These are phyloP conservation scores for Aphelinus certus DNA, from an alignment of 1,140 invertebrate genomes.

Conservation along the genomic window DNA sequence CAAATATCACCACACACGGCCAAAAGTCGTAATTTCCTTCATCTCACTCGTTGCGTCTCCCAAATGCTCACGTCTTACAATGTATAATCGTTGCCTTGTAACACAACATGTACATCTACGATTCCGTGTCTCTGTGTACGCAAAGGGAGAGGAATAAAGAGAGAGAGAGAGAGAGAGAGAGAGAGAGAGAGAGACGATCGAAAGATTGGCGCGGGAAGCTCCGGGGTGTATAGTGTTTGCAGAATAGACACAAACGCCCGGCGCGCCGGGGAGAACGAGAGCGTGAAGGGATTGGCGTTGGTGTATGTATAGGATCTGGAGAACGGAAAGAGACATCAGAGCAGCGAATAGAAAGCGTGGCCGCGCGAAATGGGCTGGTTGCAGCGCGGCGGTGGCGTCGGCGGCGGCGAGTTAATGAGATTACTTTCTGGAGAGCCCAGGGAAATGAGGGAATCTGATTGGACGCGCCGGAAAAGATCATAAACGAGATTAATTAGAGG, in stretches of 20 bases:
- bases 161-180: background rate
- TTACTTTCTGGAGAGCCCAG: constrained; percentile 53
- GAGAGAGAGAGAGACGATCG: background rate
- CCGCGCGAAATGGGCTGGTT: constrained; percentile 8
- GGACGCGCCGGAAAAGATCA: constrained; percentile 59
- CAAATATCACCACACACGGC: no score
- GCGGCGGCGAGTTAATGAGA: constrained; percentile 57
- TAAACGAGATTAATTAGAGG: constrained; percentile 58
- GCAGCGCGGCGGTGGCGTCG: constrained; percentile 43
- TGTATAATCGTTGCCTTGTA: no score
- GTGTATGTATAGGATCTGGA: background rate
- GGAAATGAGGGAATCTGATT: constrained; percentile 61
- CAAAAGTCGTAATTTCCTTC: no score
- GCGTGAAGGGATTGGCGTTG: no score
- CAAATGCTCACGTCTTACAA: no score
- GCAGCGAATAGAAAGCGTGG: background rate
- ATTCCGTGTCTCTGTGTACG: no score
- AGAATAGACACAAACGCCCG: no score
- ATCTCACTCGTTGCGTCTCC: no score
- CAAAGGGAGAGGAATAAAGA: background rate
- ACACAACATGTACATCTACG: no score
- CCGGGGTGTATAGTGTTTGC: no score
- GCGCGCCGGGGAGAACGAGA: no score
- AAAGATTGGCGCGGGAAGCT: no score
- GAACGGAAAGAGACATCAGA: background rate